Evolutionary conservation across 2,888 invertebrate species (phyloP).

Genomic region (Hemithea aestivaria): DNA sequence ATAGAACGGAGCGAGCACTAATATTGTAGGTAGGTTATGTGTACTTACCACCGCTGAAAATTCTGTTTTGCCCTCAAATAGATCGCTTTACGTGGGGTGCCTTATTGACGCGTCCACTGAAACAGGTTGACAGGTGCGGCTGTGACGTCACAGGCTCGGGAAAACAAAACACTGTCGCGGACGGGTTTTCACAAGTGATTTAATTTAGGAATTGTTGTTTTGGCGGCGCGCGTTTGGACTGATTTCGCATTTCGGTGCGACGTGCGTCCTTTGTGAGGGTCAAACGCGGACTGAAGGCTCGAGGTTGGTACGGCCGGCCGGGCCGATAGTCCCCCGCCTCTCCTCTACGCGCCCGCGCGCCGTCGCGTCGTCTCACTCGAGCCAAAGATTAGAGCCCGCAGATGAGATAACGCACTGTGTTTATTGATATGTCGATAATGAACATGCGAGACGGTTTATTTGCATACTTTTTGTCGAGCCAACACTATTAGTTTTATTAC

Average conservation of each 20-base stretch:
- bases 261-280: slow-evolving; percentile 39
- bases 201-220: slow-evolving; percentile 62
- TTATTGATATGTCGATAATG: slow-evolving; percentile 22
- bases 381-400: slow-evolving; percentile 44
- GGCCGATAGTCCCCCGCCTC: slow-evolving; percentile 46
- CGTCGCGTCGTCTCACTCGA: slow-evolving; percentile 50
- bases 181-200: slow-evolving; percentile 36
- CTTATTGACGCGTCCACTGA: slow-evolving; percentile 37
- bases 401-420: slow-evolving; percentile 36
- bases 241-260: slow-evolving; percentile 23
- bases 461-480: slow-evolving; percentile 8
- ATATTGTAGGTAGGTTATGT: slow-evolving; percentile 13
- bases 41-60: slow-evolving; percentile 40
- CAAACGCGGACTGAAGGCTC: slow-evolving; percentile 62
- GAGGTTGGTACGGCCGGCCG: slow-evolving; percentile 47
- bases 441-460: slow-evolving; percentile 20
- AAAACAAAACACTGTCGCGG: slow-evolving; percentile 30
- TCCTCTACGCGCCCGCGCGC: slow-evolving; percentile 42
- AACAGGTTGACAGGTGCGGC: slow-evolving; percentile 25
- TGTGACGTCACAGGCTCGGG: slow-evolving; percentile 38
- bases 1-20: slow-evolving; percentile 10
- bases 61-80: slow-evolving; percentile 37
- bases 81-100: slow-evolving; percentile 36
- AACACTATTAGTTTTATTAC: no score
- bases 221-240: slow-evolving; percentile 50